Percentiles rank a stretch among this genome's conserved stretches.
Evolutionary conservation across 2,113 vertebrate species (phyloP).

Genomic region (Hemiscyllium ocellatum): DNA sequence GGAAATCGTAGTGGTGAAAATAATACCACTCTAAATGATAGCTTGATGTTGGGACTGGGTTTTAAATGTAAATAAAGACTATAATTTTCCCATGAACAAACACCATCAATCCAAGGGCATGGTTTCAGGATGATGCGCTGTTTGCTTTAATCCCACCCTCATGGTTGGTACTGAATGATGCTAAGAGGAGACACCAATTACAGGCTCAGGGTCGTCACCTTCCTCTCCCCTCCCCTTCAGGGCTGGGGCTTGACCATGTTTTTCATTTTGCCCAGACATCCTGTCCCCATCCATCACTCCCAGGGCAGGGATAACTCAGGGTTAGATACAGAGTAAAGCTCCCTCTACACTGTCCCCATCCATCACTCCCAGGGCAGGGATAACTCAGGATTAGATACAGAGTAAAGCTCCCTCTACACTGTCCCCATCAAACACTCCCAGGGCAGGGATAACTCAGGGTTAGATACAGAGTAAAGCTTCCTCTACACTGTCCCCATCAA

Average conservation of each 20-base stretch:
- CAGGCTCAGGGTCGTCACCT: not conserved
- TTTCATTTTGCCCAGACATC: not conserved
- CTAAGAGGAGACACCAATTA: not conserved
- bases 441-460: too few relatives aligned
- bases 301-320: too few relatives aligned
- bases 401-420: too few relatives aligned
- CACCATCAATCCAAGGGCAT: not conserved
- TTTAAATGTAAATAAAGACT: not conserved
- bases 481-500: too few relatives aligned
- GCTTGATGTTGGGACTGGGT: not conserved
- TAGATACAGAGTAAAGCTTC: too few relatives aligned
- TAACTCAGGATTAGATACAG: too few relatives aligned
- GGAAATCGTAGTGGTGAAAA: not conserved
- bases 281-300: too few relatives aligned
- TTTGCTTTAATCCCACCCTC: not conserved
- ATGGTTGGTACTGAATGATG: not conserved
- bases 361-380: too few relatives aligned
- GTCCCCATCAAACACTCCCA: too few relatives aligned
- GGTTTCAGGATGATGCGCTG: not conserved
- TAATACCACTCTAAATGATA: not conserved
- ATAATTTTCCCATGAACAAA: not conserved
- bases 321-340: too few relatives aligned
- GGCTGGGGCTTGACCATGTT: not conserved
- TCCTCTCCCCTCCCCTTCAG: not conserved
- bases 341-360: too few relatives aligned